Evolutionary conservation across 2,888 invertebrate genomes (phyloP).

Genomic region (Gordius sp.): DNA sequence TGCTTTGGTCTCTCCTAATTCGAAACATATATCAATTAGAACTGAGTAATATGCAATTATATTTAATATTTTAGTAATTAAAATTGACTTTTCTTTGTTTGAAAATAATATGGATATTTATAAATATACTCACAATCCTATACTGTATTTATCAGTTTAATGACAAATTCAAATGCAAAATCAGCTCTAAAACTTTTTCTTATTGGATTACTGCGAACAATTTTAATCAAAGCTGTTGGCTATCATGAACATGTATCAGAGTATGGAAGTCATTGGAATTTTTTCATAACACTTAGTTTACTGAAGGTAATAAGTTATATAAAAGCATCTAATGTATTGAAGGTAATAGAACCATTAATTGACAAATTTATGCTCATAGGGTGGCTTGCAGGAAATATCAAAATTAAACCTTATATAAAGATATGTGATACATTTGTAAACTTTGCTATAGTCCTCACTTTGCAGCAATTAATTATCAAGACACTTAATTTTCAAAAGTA

Average conservation of each 20-base stretch:
- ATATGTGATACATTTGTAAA: slow-evolving; percentile 1
- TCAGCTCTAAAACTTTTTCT: slow-evolving; percentile 26
- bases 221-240: slow-evolving; percentile 34
- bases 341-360: background rate
- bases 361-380: no score
- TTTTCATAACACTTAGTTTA: slow-evolving; percentile 66
- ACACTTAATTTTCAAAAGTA: background rate
- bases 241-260: slow-evolving; percentile 69
- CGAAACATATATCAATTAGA: slow-evolving; percentile 23
- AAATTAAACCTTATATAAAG: no score
- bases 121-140: background rate
- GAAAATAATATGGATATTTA: no score
- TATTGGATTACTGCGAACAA: slow-evolving; percentile 30
- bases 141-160: no score
- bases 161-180: no score
- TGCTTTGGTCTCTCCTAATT: slow-evolving; percentile 39
- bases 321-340: background rate
- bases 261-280: slow-evolving; percentile 93
- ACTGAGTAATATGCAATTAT: no score
- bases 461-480: slow-evolving; percentile 16
- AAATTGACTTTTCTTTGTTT: no score
- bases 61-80: no score
- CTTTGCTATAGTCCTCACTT: slow-evolving; percentile 7
- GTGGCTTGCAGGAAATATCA: no score
- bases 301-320: slow-evolving; percentile 37